Conservation (phyloP, 2,888 invertebrate genomes). For the Conistra vaccinii region DNA sequence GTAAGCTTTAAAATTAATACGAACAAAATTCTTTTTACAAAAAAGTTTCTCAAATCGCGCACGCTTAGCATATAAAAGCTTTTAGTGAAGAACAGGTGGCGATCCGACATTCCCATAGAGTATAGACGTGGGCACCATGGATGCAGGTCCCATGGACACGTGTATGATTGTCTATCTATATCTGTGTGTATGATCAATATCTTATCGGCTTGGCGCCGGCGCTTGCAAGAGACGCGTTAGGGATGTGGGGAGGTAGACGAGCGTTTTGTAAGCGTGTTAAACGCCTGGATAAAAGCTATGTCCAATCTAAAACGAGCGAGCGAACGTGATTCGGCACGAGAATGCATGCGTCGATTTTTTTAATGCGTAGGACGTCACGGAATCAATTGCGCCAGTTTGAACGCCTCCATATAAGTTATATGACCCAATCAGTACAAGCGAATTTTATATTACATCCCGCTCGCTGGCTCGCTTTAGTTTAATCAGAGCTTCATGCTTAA, state of each 20-base stretch:
- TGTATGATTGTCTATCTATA: too few species aligned
- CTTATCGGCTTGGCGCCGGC: slow-evolving; percentile 86
- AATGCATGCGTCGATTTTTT: background rate
- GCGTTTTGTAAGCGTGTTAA: slow-evolving; percentile 62
- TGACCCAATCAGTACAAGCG: background rate
- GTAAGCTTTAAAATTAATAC: slow-evolving; percentile 21
- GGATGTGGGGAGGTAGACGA: slow-evolving; percentile 72
- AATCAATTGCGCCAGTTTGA: background rate
- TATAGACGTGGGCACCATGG: slow-evolving; percentile 69
- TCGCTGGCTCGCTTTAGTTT: background rate
- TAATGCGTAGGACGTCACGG: background rate
- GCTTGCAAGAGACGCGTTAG: slow-evolving; percentile 74
- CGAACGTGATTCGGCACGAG: background rate
- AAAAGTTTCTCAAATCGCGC: slow-evolving; percentile 20
- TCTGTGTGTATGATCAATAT: slow-evolving; percentile 86
- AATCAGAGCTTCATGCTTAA: background rate
- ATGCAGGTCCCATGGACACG: slow-evolving; percentile 78
- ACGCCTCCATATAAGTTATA: background rate
- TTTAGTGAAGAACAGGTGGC: slow-evolving; percentile 84
- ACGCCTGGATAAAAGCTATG: background rate
- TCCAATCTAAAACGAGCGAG: background rate
- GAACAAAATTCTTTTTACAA: slow-evolving; percentile 5
- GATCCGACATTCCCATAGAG: slow-evolving; percentile 77
- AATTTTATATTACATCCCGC: background rate
- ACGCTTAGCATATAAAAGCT: slow-evolving; percentile 75